phyloP scores from a whole-genome alignment of 2,113 vertebrate species.

The Atrichornis clamosus region DNA sequence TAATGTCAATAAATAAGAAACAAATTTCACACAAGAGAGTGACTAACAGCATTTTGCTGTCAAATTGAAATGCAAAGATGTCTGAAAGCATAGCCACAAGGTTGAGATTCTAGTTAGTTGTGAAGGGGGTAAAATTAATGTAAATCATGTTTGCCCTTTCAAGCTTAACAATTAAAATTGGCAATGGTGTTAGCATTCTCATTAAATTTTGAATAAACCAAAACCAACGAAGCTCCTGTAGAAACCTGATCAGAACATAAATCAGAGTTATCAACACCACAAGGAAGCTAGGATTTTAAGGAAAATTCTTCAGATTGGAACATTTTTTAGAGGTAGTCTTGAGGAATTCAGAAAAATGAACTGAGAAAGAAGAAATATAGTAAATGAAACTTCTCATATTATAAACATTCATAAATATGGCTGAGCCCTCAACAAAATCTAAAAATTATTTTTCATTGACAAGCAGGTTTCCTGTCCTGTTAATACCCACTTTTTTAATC shows the following conservation, averaged over 20 bases:
- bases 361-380: neutral
- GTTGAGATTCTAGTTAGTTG: slow-evolving; percentile 48
- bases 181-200: neutral
- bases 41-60: slow-evolving; percentile 33
- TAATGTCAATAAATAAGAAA: slow-evolving; percentile 49
- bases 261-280: neutral
- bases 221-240: neutral
- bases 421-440: accelerated
- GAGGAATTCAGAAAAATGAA: neutral
- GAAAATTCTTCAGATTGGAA: neutral
- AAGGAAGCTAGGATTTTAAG: neutral
- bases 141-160: slow-evolving; percentile 65
- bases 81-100: slow-evolving; percentile 13
- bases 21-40: slow-evolving; percentile 30
- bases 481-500: neutral
- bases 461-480: neutral
- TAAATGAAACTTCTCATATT: neutral
- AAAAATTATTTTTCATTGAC: neutral
- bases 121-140: slow-evolving; percentile 41
- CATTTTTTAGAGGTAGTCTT: neutral
- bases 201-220: slow-evolving; percentile 55
- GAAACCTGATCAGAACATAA: neutral
- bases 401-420: neutral
- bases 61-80: slow-evolving; percentile 28
- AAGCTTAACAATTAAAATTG: slow-evolving; percentile 30